Conservation (phyloP, 2,888 invertebrate species). For the Disparrhopalites patrizii region DNA sequence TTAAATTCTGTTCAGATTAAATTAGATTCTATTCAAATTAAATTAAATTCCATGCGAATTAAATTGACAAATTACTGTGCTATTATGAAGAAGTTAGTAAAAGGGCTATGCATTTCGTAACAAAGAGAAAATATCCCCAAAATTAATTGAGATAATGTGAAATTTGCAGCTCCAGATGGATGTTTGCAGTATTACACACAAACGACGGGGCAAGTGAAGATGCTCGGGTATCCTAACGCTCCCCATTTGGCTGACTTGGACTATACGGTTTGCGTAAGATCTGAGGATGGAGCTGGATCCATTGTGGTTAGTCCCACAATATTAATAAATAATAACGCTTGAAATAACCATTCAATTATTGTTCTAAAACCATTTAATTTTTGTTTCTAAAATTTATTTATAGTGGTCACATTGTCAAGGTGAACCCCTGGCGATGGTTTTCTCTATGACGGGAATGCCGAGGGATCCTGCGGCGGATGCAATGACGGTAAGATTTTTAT, state of each 20-base stretch:
- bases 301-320: conserved; percentile 35
- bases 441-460: conserved; percentile 18
- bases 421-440: conserved; percentile 14
- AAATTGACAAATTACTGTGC: no score
- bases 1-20: no score
- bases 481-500: conserved; percentile 26
- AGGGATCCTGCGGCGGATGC: conserved; percentile 8
- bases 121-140: no score
- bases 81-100: no score
- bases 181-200: conserved; percentile 41
- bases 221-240: conserved; percentile 35
- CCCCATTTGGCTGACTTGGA: conserved; percentile 46
- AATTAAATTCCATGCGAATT: no score
- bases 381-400: conserved; percentile 1
- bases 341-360: conserved; percentile 15
- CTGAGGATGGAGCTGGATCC: conserved; percentile 43
- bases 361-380: neutral
- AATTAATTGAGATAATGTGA: no score
- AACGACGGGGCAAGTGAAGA: conserved; percentile 33
- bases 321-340: neutral
- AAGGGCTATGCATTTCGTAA: no score
- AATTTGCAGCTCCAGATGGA: conserved; percentile 43
- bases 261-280: conserved; percentile 44
- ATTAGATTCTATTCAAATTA: neutral
- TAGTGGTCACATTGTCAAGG: conserved; percentile 43